phyloP scores from a whole-genome alignment of 2,797 vertebrate species.

The Chrosomus eos region DNA sequence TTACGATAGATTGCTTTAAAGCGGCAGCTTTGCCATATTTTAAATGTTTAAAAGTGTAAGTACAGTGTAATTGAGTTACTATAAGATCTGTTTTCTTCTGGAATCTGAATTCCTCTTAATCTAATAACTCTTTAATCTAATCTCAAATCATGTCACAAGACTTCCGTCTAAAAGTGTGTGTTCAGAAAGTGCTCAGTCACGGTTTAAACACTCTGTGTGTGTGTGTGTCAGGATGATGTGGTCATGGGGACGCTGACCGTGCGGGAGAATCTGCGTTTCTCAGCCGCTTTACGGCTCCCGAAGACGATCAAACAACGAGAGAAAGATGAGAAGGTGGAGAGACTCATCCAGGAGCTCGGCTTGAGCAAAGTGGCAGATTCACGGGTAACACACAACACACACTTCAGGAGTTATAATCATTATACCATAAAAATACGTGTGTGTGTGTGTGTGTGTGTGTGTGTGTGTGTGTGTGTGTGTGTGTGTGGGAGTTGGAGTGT shows the following conservation, averaged over 20 bases:
- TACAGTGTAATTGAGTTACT: too few relatives aligned
- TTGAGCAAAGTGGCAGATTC: constrained; percentile 89
- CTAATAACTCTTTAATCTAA: background rate
- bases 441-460: too few relatives aligned
- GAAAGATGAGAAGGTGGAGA: constrained; percentile 81
- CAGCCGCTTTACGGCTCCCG: constrained; percentile 89
- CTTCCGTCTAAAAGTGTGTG: background rate
- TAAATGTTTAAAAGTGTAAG: too few relatives aligned
- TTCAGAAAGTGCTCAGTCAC: constrained; percentile 1
- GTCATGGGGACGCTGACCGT: constrained; percentile 96
- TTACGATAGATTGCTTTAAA: too few relatives aligned
- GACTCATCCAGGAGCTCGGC: constrained; percentile 87
- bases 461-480: too few relatives aligned
- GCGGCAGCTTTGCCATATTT: too few relatives aligned
- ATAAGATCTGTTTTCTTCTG: background rate
- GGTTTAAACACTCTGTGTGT: background rate
- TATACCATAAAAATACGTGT: too few relatives aligned
- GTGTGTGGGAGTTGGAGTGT: too few relatives aligned
- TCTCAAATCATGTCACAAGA: background rate
- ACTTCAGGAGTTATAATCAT: too few relatives aligned
- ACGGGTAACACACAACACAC: constrained; percentile 75
- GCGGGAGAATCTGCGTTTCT: constrained; percentile 92
- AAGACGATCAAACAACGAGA: constrained; percentile 75
- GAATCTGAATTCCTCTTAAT: background rate
- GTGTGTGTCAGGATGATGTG: constrained; percentile 85